Conservation (phyloP, 2,888 invertebrate species). For the Xestia c-nigrum region DNA sequence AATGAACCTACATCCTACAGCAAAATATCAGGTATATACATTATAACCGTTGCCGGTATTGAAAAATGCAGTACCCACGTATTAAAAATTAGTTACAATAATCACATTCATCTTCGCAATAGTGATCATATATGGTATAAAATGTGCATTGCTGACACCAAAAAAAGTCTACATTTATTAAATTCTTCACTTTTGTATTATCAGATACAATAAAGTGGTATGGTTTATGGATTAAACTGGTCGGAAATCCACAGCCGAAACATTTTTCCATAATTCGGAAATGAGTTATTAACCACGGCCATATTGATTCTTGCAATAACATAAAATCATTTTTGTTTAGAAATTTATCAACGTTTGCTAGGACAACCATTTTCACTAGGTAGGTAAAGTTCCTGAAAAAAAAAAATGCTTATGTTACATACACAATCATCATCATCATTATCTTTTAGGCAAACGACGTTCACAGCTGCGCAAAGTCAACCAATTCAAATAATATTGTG, state of each 20-base stretch:
- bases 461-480: too few relatives aligned
- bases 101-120: slow-evolving; percentile 24
- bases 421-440: too few relatives aligned
- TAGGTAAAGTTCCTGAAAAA: too few relatives aligned
- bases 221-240: background rate
- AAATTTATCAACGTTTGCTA: background rate
- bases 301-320: background rate
- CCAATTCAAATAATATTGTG: too few relatives aligned
- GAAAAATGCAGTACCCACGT: background rate
- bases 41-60: too few relatives aligned
- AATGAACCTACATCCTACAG: slow-evolving; percentile 20
- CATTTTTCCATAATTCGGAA: slow-evolving; percentile 3
- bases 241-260: slow-evolving; percentile 17
- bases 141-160: slow-evolving; percentile 17
- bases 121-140: slow-evolving; percentile 19
- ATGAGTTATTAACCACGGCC: slow-evolving; percentile 19
- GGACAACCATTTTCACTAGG: slow-evolving; percentile 11
- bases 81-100: background rate
- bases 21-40: background rate
- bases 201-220: background rate
- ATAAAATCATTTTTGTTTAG: slow-evolving; percentile 21
- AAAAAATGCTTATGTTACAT: background rate
- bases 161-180: slow-evolving; percentile 23
- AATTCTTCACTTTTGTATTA: slow-evolving; percentile 9
- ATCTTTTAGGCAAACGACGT: too few relatives aligned